Evolutionary conservation across 2,113 vertebrate genomes (phyloP).

Genomic region (Mastomys coucha): DNA sequence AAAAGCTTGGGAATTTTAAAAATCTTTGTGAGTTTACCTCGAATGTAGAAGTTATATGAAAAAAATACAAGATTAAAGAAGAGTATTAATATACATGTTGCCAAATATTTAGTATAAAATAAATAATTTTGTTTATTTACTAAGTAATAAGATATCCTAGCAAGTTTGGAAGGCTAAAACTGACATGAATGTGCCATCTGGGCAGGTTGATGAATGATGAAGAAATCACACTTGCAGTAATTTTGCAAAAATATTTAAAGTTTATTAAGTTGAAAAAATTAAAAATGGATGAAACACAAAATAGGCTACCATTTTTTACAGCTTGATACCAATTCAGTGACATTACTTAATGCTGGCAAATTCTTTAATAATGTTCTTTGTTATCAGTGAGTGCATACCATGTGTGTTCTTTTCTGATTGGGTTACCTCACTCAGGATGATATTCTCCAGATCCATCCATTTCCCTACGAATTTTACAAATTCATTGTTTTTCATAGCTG

Average conservation of each 20-base stretch:
- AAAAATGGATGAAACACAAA: not conserved
- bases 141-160: not conserved
- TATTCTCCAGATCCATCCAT: too few relatives aligned
- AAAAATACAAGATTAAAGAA: not conserved
- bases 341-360: not conserved
- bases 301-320: not conserved
- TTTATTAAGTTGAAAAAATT: not conserved
- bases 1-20: not conserved
- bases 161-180: not conserved
- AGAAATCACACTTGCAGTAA: not conserved
- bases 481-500: too few relatives aligned
- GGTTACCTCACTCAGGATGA: too few relatives aligned
- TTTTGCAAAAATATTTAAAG: not conserved
- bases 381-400: too few relatives aligned
- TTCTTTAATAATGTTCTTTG: not conserved
- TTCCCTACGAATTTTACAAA: too few relatives aligned
- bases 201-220: not conserved
- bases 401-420: too few relatives aligned
- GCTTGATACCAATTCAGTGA: not conserved
- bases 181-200: not conserved
- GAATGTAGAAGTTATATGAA: not conserved
- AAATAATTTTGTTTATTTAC: not conserved
- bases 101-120: not conserved
- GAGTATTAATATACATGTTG: not conserved
- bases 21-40: not conserved